Base-by-base conservation (phyloP, 1,140 invertebrate species). In the Mercenaria mercenaria region DNA sequence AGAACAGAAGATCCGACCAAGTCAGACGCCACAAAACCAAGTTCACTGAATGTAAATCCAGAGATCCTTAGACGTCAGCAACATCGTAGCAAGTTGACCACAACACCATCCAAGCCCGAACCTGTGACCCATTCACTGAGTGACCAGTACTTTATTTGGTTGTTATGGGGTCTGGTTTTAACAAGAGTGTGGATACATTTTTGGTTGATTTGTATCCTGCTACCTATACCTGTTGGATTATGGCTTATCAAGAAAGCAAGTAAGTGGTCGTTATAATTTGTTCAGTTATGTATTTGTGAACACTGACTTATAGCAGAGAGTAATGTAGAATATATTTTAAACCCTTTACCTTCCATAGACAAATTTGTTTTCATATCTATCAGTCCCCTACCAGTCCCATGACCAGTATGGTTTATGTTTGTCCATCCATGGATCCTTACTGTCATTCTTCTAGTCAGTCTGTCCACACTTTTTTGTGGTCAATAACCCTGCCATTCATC, bases 121-220 rank as follows among this genome's bases (percentile, higher is more conserved):
- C 23, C 79, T 59, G 82, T 52, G 34, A 89, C 74, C 34, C 87
- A 86, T 39, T 96, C 85, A 80, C 91, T 95, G 20, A 97, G 97
- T 41, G 97, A 97, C 91, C 96, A 96, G 76, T 98, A 97, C 89
- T 96, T 98, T 90, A 97, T 97, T 90, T 97, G 97, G 32, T 96
- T 98, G 26, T 90, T 97, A 43, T 98, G 97, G 95, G 97, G 97
- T 0, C 97, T 98, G 93, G 94, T 97, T 10, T 96, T 97, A 15
- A 97, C 98, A 93, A 96, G 97, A 84, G 95, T 98, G 23, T 98
- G 97, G 97, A 97, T 97, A 90, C 97, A 98, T 91, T 96, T 97
- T 85, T 97, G 97, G 97, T 95, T 98, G n/a, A 93, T 98, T 37
- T 85, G 93, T 13, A 96, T 97, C 39, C 95, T 98, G 4, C 91